Percentiles rank a stretch among this genome's conserved stretches.
These are phyloP conservation scores for Drosophila quadrilineata DNA, from an alignment of 1,140 invertebrate species.

Conservation along the genomic window DNA sequence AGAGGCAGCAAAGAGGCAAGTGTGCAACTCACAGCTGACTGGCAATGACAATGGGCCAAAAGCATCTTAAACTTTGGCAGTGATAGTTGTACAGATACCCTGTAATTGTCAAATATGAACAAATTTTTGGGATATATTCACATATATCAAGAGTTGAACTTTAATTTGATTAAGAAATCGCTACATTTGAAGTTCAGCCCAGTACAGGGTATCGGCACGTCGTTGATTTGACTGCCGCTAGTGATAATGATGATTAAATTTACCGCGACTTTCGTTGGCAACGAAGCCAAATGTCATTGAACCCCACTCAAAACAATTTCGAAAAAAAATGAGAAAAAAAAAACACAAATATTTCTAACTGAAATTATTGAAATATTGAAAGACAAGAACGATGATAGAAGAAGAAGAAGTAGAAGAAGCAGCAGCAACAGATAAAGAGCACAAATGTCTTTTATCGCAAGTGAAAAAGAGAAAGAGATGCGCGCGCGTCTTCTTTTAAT, in stretches of 20 bases:
- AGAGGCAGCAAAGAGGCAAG: too few relatives aligned
- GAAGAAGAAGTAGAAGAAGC: not conserved
- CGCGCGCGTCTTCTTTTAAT: slow-evolving; percentile 20
- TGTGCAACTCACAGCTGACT: slow-evolving; percentile 54
- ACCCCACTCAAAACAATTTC: slow-evolving; percentile 21
- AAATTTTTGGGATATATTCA: too few relatives aligned
- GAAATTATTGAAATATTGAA: slow-evolving; percentile 68
- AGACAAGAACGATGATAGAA: slow-evolving; percentile 21
- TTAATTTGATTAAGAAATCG: too few relatives aligned
- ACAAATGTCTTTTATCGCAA: slow-evolving; percentile 34
- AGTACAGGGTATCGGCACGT: not conserved
- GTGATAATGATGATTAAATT: slow-evolving; percentile 73
- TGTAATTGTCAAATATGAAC: too few relatives aligned
- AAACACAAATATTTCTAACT: slow-evolving; percentile 22
- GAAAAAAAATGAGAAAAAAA: not conserved
- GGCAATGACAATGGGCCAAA: slow-evolving; percentile 43
- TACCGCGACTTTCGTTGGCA: slow-evolving; percentile 43
- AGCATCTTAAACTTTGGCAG: too few relatives aligned
- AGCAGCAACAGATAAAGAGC: not conserved
- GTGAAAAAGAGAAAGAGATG: too few relatives aligned
- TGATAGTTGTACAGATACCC: too few relatives aligned
- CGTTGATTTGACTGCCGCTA: slow-evolving; percentile 6
- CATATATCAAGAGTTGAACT: too few relatives aligned
- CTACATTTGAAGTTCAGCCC: not conserved
- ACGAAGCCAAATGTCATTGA: slow-evolving; percentile 55